A percentile compares a stretch with the other conserved stretches of the same genome.
Evolutionary conservation across 2,113 vertebrate species (phyloP).

Genomic region (Cavia aperea): DNA sequence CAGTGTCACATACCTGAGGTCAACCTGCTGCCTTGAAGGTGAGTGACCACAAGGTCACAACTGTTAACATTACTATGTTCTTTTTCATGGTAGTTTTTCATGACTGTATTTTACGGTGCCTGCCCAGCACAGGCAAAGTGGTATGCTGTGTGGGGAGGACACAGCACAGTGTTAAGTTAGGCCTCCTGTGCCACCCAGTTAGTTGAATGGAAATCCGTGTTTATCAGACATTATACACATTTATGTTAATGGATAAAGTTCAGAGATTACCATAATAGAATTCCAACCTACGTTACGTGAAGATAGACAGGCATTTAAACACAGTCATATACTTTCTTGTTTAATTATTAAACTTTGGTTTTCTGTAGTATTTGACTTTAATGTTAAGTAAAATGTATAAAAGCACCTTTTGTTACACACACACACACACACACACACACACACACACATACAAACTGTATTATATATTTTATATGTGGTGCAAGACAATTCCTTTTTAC

Average conservation of each 20-base stretch:
- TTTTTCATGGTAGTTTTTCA: background rate
- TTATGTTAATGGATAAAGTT: background rate
- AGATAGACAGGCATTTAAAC: background rate
- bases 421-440: background rate
- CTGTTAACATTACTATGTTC: background rate
- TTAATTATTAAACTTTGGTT: background rate
- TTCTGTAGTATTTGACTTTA: background rate
- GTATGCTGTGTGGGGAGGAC: background rate
- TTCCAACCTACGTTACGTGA: background rate
- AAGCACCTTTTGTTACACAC: background rate
- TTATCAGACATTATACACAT: background rate
- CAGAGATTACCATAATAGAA: background rate
- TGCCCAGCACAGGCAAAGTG: background rate
- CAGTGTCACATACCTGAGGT: background rate
- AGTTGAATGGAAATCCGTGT: background rate
- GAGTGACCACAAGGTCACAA: background rate
- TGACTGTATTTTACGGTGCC: background rate
- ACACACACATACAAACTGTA: background rate
- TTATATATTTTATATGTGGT: background rate
- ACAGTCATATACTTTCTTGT: background rate
- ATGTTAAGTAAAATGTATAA: background rate
- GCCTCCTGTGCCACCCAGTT: background rate
- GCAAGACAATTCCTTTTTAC: background rate
- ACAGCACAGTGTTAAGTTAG: background rate
- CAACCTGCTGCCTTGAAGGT: background rate